Conservation (phyloP, 2,888 invertebrate genomes). For the Thumatha senex region DNA sequence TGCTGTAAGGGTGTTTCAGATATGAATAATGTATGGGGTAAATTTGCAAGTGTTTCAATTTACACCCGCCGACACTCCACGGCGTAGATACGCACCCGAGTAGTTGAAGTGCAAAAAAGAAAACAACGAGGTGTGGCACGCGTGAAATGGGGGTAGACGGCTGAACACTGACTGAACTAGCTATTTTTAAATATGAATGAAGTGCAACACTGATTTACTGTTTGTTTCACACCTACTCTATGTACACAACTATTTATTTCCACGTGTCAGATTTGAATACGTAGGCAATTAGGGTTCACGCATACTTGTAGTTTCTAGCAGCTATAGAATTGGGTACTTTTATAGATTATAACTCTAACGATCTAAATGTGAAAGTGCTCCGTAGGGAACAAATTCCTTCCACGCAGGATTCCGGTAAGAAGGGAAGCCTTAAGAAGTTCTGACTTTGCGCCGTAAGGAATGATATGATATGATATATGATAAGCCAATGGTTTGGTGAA, state of each 20-base stretch:
- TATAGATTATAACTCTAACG: too few species aligned
- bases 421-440: too few species aligned
- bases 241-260: conserved; percentile 11
- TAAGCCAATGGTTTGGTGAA: too few species aligned
- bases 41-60: conserved; percentile 84
- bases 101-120: conserved; percentile 78
- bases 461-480: too few species aligned
- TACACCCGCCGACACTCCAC: conserved; percentile 76
- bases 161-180: conserved; percentile 30
- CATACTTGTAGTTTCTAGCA: neutral
- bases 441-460: too few species aligned
- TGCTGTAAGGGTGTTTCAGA: conserved; percentile 68
- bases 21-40: conserved; percentile 82
- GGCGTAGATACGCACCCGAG: conserved; percentile 71
- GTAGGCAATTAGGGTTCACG: neutral
- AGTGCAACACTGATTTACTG: conserved; percentile 30
- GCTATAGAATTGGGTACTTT: neutral
- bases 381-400: too few species aligned
- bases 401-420: too few species aligned
- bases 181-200: conserved; percentile 35
- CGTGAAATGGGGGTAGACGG: conserved; percentile 35
- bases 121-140: conserved; percentile 63
- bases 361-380: too few species aligned
- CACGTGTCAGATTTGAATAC: conserved; percentile 6
- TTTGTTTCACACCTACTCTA: conserved; percentile 24